Evolutionary conservation across 1,140 invertebrate species (phyloP).

Genomic region (Lucilia cuprina): DNA sequence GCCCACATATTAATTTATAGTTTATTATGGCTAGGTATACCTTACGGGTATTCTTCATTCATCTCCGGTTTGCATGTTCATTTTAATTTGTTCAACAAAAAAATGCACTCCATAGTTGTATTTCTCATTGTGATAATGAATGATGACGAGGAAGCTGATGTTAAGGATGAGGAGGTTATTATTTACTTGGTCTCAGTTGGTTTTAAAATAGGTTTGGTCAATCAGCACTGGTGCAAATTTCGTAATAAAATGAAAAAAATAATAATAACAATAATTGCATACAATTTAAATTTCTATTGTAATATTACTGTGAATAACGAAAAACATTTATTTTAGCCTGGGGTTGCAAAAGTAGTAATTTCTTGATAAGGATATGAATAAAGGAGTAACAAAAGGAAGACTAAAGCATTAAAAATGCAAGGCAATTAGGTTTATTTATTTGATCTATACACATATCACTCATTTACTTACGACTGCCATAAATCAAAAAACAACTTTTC

Average conservation of each 20-base stretch:
- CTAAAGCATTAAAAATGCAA: too few relatives aligned
- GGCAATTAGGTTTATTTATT: too few relatives aligned
- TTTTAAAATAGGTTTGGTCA: not conserved
- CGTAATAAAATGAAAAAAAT: not conserved
- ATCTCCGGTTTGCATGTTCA: not conserved
- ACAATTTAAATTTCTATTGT: not conserved
- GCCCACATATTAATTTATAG: not conserved
- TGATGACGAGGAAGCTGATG: not conserved
- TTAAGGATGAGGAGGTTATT: not conserved
- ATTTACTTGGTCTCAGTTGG: not conserved
- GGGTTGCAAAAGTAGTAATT: not conserved
- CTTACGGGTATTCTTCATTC: not conserved
- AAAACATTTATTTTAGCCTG: not conserved
- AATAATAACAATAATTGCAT: not conserved
- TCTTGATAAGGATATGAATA: not conserved
- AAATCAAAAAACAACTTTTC: too few relatives aligned
- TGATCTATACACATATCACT: too few relatives aligned
- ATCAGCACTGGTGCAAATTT: not conserved
- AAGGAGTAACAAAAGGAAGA: too few relatives aligned
- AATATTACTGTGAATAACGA: too few relatives aligned
- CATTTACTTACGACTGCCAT: too few relatives aligned
- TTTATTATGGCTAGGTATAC: not conserved
- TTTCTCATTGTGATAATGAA: not conserved
- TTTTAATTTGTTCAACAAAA: not conserved
- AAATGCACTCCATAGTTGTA: not conserved